Evolutionary conservation across 2,888 invertebrate genomes (phyloP).

Genomic region (Hedya salicella): DNA sequence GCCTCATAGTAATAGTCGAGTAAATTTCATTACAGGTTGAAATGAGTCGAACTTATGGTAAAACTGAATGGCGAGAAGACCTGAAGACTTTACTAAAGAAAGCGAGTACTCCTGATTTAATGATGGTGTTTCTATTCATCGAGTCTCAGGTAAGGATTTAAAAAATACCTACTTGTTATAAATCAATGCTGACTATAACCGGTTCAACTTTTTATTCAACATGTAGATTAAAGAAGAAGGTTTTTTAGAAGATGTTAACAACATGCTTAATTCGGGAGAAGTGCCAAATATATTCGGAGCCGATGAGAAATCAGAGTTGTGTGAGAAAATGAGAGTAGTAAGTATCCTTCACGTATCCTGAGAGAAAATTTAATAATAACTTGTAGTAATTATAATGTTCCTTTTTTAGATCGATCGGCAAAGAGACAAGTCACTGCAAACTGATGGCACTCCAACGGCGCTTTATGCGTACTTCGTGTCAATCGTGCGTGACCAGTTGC

Average conservation of each 20-base stretch:
- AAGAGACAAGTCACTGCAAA: slow-evolving; percentile 93
- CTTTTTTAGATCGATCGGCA: slow-evolving; percentile 91
- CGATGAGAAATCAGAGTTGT: slow-evolving; percentile 95
- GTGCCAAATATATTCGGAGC: slow-evolving; percentile 94
- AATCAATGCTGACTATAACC: not conserved
- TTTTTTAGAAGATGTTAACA: slow-evolving; percentile 96
- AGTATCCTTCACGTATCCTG: slow-evolving; percentile 48
- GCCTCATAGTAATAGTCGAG: not conserved
- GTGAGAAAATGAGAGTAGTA: slow-evolving; percentile 94
- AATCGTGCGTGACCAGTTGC: slow-evolving; percentile 95
- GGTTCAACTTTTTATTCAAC: too few relatives aligned
- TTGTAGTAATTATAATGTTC: not conserved
- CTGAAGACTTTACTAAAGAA: slow-evolving; percentile 92
- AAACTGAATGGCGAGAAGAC: slow-evolving; percentile 96
- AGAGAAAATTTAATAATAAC: not conserved
- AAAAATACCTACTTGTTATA: not conserved
- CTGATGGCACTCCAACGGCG: slow-evolving; percentile 96
- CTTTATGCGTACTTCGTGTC: slow-evolving; percentile 96
- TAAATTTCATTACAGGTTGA: slow-evolving; percentile 87
- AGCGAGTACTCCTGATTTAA: slow-evolving; percentile 92
- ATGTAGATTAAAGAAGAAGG: slow-evolving; percentile 94
- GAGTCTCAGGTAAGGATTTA: slow-evolving; percentile 90
- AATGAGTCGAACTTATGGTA: slow-evolving; percentile 93
- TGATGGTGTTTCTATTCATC: slow-evolving; percentile 95
- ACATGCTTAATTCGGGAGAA: slow-evolving; percentile 96